Base-by-base conservation (phyloP, 30 jellyfish, hydroid and myxozoan genomes). In the Morbakka virulenta region DNA sequence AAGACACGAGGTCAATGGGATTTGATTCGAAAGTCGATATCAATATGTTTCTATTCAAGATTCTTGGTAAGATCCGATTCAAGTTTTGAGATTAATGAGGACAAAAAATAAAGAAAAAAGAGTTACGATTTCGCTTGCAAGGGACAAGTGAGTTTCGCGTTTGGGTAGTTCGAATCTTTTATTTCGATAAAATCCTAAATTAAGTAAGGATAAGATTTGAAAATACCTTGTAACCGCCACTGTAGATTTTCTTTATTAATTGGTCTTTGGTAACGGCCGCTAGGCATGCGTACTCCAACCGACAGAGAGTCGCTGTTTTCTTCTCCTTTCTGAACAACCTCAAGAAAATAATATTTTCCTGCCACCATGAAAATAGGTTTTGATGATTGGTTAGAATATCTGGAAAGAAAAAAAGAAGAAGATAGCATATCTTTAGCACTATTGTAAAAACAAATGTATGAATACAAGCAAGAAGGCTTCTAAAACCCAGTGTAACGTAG, bases 191-290 rank as follows among this genome's bases (percentile, higher is more conserved):
- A n/a, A n/a, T n/a, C n/a, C n/a, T n/a, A n/a, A n/a, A n/a, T n/a
- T n/a, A n/a, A n/a, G n/a, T n/a, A n/a, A n/a, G n/a, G n/a, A n/a
- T n/a, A n/a, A n/a, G n/a, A n/a, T n/a, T n/a, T n/a, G 41, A 11
- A 27, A 74, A 2, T 14, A 91, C 98, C 98, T 72, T 95, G 89
- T 0, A 91, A 84, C 36, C 98, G 67, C 98, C 98, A 91, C 74
- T 91, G 98, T 48, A 91, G 64, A 67, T 91, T 91, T 64, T 91
- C 96, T 41, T 84, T 91, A 25, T 69, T 91, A 63, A 91, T 91
- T 26, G 98, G 98, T 53, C 98, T 75, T 74, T 91, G 98, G 50
- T 91, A 91, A 36, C 98, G 84, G 29, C 98, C 98, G 41, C 96
- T 91, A 17, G 98, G 98, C 81, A 91, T 72, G 28, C 96, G 87